A percentile compares a stretch with the other conserved stretches of the same genome.
Conservation (phyloP, 2,797 vertebrate species). For the Mormyrus hasselquistii region DNA sequence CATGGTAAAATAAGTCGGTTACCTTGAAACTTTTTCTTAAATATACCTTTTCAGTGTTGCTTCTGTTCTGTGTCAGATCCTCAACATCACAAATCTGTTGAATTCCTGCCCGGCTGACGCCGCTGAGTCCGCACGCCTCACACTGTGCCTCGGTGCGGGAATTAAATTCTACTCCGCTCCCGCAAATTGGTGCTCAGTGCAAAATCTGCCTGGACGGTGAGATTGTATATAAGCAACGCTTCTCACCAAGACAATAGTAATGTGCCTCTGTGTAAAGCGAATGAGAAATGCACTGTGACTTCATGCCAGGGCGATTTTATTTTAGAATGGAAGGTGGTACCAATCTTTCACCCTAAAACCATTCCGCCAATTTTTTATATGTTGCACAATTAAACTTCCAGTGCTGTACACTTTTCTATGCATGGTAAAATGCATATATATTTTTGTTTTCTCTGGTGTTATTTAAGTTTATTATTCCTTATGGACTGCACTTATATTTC, state of each 20-base stretch:
- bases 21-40: slow-evolving; percentile 54
- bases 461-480: neutral
- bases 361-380: slow-evolving; percentile 83
- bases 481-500: neutral
- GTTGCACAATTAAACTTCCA: slow-evolving; percentile 88
- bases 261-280: slow-evolving; percentile 73
- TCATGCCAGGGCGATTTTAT: slow-evolving; percentile 76
- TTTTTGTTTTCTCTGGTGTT: neutral
- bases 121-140: slow-evolving; percentile 65
- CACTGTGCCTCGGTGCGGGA: slow-evolving; percentile 68
- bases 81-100: slow-evolving; percentile 66
- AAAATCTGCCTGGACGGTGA: slow-evolving; percentile 48
- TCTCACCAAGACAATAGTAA: slow-evolving; percentile 65
- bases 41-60: slow-evolving; percentile 46
- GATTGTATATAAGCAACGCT: slow-evolving; percentile 58
- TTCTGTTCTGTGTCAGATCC: slow-evolving; percentile 53
- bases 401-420: slow-evolving; percentile 61
- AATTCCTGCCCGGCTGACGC: slow-evolving; percentile 60
- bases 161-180: slow-evolving; percentile 67
- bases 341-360: slow-evolving; percentile 71
- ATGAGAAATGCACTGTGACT: slow-evolving; percentile 76
- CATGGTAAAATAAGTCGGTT: slow-evolving; percentile 40
- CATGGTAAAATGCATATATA: neutral
- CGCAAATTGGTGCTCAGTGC: slow-evolving; percentile 48
- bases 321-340: slow-evolving; percentile 82